These are phyloP conservation scores for Nephrotoma appendiculata DNA, from an alignment of 2,888 invertebrate genomes.

Conservation along the genomic window DNA sequence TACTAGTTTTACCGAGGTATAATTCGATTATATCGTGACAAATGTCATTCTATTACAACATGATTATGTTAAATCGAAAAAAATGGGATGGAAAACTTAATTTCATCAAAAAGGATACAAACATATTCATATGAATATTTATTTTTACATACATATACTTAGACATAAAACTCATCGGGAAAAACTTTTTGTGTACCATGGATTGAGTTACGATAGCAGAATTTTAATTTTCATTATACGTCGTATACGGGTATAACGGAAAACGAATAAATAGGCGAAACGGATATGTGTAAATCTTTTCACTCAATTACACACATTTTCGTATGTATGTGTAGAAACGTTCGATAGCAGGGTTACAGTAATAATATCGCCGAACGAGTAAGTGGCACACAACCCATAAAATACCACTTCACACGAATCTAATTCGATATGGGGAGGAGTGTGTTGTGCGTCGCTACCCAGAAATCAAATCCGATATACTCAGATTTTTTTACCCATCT, in stretches of 20 bases:
- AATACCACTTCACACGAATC: not conserved
- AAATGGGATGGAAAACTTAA: not conserved
- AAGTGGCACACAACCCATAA: not conserved
- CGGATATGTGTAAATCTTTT: not conserved
- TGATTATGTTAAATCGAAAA: not conserved
- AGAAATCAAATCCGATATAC: not conserved
- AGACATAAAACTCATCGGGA: not conserved
- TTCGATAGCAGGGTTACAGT: not conserved
- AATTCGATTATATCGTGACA: not conserved
- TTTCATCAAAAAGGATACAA: not conserved
- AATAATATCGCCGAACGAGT: not conserved
- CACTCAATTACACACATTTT: not conserved
- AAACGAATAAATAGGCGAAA: not conserved
- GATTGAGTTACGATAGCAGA: not conserved
- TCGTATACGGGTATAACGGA: not conserved
- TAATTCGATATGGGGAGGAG: not conserved
- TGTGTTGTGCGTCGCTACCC: not conserved
- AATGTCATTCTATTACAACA: not conserved
- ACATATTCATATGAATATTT: not conserved
- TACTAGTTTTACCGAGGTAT: not conserved
- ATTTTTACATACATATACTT: not conserved
- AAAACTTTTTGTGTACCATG: not conserved
- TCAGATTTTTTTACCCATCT: not conserved
- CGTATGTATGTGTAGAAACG: not conserved
- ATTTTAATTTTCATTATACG: not conserved